Evolutionary conservation across 2,888 invertebrate genomes (phyloP).

Genomic region (Alsophila aescularia): DNA sequence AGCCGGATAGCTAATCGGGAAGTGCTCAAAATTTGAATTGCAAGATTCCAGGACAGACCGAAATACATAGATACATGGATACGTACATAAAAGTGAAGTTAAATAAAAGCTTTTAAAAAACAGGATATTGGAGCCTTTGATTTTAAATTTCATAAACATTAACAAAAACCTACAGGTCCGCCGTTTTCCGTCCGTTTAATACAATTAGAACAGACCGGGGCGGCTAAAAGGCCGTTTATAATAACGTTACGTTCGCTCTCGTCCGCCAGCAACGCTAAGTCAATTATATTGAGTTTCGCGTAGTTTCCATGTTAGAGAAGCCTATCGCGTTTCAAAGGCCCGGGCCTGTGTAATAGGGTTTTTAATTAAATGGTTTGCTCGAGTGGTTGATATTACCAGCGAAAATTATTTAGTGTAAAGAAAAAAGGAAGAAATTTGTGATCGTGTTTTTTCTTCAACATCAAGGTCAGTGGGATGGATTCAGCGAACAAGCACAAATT

Average conservation of each 20-base stretch:
- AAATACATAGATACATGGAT: no score
- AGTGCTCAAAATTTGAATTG: no score
- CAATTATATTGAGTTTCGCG: constrained; percentile 60
- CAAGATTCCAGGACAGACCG: no score
- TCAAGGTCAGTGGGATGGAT: no score
- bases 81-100: no score
- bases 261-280: constrained; percentile 53
- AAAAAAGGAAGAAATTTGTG: no score
- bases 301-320: constrained; percentile 49
- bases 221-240: constrained; percentile 68
- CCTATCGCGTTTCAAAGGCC: constrained; percentile 52
- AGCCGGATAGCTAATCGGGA: no score
- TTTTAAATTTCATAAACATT: constrained; percentile 6
- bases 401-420: constrained; percentile 10
- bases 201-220: constrained; percentile 54
- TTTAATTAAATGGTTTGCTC: constrained; percentile 23
- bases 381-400: not conserved
- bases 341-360: constrained; percentile 24
- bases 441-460: no score
- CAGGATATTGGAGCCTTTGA: not conserved
- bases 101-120: no score
- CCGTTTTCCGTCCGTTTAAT: constrained; percentile 59
- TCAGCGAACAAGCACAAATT: no score
- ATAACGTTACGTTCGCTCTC: constrained; percentile 65
- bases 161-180: constrained; percentile 22